These are phyloP conservation scores for Ctena decussata DNA, from an alignment of 2,888 invertebrate genomes.

Conservation along the genomic window DNA sequence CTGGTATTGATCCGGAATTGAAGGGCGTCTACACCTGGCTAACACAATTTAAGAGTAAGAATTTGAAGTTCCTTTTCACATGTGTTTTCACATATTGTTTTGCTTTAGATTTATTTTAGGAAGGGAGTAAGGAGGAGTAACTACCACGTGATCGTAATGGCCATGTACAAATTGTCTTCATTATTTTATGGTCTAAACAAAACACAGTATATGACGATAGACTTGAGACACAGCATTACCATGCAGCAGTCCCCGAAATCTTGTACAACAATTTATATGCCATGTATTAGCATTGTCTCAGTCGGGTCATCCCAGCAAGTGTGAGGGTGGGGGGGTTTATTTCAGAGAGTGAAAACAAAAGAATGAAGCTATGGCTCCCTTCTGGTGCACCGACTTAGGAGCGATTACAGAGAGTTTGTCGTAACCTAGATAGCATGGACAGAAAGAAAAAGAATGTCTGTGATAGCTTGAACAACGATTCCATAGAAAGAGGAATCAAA, in stretches of 20 bases:
- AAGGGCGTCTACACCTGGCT: background rate
- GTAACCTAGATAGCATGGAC: background rate
- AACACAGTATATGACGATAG: constrained; percentile 8
- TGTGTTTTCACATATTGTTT: background rate
- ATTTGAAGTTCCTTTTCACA: background rate
- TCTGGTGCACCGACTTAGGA: constrained; percentile 9
- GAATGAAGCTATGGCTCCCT: constrained; percentile 6
- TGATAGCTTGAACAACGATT: background rate
- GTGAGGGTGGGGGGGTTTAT: constrained; percentile 20
- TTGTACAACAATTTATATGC: background rate
- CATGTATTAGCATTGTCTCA: background rate
- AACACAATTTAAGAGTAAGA: background rate
- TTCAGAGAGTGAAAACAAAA: background rate
- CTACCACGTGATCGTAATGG: background rate
- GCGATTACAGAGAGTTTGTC: background rate
- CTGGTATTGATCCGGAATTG: background rate
- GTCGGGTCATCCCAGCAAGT: constrained; percentile 24
- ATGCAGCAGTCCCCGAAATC: background rate
- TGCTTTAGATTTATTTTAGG: too few species aligned
- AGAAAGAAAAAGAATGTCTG: background rate
- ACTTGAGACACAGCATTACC: background rate
- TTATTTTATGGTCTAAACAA: constrained; percentile 7
- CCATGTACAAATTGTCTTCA: background rate
- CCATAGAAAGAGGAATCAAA: background rate
- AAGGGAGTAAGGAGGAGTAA: constrained; percentile 1